Evolutionary conservation across 2,113 vertebrate genomes (phyloP).

Genomic region (Cephalopholis sonnerati): DNA sequence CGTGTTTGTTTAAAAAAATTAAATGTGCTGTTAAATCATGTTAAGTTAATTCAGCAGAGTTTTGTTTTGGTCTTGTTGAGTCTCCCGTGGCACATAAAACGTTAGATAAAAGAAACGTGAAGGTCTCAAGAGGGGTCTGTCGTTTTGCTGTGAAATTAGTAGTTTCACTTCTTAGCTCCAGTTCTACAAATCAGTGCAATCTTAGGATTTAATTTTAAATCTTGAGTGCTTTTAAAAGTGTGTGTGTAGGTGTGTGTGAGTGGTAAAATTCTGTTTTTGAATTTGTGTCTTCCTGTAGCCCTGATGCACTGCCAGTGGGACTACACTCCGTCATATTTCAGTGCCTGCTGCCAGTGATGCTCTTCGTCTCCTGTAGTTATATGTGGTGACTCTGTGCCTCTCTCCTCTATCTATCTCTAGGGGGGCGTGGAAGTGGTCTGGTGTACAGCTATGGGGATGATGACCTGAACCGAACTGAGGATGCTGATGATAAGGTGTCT

Average conservation of each 20-base stretch:
- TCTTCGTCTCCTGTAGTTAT: not conserved
- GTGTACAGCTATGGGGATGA: slow-evolving; percentile 93
- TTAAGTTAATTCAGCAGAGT: not conserved
- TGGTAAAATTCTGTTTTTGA: no score
- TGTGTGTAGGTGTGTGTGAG: not conserved
- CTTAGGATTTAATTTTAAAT: not conserved
- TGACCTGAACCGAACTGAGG: slow-evolving; percentile 87
- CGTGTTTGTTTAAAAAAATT: not conserved
- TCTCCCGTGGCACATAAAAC: not conserved
- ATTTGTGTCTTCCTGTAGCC: no score
- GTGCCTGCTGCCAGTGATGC: not conserved
- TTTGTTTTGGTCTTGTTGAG: not conserved
- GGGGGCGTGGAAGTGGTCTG: slow-evolving; percentile 84
- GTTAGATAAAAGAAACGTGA: not conserved
- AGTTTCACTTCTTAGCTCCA: not conserved
- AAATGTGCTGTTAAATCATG: not conserved
- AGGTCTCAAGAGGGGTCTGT: not conserved
- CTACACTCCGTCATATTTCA: not conserved
- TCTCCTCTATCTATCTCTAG: slow-evolving; percentile 66
- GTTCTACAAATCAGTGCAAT: not conserved
- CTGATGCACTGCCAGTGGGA: no score
- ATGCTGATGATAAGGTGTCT: slow-evolving; percentile 85
- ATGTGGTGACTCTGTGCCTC: not conserved
- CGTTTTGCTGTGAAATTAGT: not conserved
- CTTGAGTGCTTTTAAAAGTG: not conserved